Evolutionary conservation across 1,140 invertebrate species (phyloP), one percentile per base, ranked within the genome.

Genomic region (Notospermus geniculatus): DNA sequence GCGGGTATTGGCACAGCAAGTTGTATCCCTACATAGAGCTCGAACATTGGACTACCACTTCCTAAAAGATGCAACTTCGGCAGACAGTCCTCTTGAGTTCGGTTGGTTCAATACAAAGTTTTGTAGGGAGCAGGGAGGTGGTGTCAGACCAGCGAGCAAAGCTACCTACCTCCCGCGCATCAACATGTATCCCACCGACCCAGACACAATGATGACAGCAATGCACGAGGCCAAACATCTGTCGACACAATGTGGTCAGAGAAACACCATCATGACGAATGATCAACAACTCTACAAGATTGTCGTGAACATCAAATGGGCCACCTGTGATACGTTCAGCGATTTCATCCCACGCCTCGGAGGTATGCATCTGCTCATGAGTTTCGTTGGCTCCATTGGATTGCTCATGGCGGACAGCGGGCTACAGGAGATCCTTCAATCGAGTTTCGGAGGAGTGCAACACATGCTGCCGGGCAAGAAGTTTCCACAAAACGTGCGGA

Each of bases 351-450:
- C 54, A 22, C n/a, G 64, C 23, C 52, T 66, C 15, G 69, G 66
- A 25, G 67, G 69, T 2, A 71, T 69, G 66, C 69, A 71, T 52
- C 56, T 63, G 53, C 55, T 69, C 7, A 66, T 71, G 69, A 69
- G 62, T 62, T 69, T 57, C 50, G 41, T 62, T 57, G 68, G 65
- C 11, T 55, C 22, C 30, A 43, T 71, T 27, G 67, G 70, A 27
- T 30, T 36, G 7, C 57, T 71, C 9, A 67, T 69, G 65, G 57
- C 55, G 13, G 41, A 63, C 30, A 57, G 23, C 54, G 66, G 66
- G 4, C 52, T 71, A 4, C 54, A 53, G 50, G 56, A 64, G 30
- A 39, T 65, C 19, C 2, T 67, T 7, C n/a, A 52, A 32, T 22
- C 56, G 5, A 30, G 59, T 13, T 69, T 67, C 63, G 69, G 60